phyloP scores from a whole-genome alignment of 2,113 vertebrate genomes.

The Oreocharis arfaki region DNA sequence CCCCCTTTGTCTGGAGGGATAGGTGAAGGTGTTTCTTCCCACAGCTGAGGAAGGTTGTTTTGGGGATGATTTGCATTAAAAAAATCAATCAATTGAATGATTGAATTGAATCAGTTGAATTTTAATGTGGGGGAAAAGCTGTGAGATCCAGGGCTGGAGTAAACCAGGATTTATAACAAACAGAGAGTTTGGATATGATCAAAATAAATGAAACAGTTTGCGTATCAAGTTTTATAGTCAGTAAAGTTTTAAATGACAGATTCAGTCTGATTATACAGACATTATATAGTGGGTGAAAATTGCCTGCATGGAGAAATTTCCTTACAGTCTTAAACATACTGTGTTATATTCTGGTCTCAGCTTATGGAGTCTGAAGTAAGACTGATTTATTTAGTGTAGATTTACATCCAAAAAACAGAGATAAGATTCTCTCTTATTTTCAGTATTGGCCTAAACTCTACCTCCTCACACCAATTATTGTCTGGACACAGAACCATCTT shows the following conservation, averaged over 20 bases:
- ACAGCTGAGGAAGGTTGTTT: neutral
- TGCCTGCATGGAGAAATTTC: neutral
- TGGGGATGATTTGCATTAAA: neutral
- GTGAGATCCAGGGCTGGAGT: neutral
- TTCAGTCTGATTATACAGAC: neutral
- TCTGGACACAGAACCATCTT: neutral
- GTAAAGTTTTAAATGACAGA: neutral
- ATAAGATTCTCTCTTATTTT: neutral
- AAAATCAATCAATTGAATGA: neutral
- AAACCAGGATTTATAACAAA: neutral
- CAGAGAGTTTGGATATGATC: neutral
- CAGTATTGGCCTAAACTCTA: neutral
- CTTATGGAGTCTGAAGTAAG: neutral
- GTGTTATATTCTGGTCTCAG: neutral
- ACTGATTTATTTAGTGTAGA: neutral
- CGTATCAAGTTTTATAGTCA: neutral
- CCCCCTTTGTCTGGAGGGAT: neutral
- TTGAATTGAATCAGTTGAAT: neutral
- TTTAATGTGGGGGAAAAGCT: neutral
- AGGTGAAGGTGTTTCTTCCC: neutral
- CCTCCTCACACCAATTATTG: neutral
- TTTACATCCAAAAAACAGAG: neutral
- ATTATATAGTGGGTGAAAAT: neutral
- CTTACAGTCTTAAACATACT: neutral
- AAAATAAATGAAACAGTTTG: neutral